Conservation (phyloP, 2,797 vertebrate genomes). For the Eptatretus atami region DNA sequence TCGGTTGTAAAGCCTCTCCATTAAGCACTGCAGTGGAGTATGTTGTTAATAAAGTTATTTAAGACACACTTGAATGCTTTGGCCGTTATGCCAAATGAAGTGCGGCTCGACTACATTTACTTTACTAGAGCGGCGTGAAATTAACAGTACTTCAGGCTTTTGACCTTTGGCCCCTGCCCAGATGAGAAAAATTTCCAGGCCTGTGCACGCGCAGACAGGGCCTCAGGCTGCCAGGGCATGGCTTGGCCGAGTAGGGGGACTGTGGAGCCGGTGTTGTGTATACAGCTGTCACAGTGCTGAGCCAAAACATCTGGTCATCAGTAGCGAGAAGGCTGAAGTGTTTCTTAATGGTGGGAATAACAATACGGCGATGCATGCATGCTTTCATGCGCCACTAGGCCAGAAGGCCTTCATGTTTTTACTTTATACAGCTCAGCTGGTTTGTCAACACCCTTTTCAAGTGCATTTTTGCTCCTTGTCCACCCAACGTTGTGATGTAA, state of each 20-base stretch:
- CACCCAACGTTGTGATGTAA: too few species aligned
- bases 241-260: neutral
- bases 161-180: slow-evolving; percentile 5
- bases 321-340: too few species aligned
- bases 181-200: slow-evolving; percentile 5
- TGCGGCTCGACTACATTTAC: slow-evolving; percentile 4
- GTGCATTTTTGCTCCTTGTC: too few species aligned
- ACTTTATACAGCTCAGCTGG: too few species aligned
- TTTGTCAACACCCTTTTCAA: too few species aligned
- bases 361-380: too few species aligned
- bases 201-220: neutral
- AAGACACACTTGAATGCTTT: slow-evolving; percentile 5
- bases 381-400: too few species aligned
- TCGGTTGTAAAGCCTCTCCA: slow-evolving; percentile 1
- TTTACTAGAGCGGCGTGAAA: slow-evolving; percentile 6
- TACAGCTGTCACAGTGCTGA: neutral
- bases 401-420: too few species aligned
- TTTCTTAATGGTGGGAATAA: too few species aligned
- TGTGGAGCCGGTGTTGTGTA: neutral
- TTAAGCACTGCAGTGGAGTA: slow-evolving; percentile 5
- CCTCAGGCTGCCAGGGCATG: neutral
- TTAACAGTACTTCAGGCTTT: slow-evolving; percentile 5
- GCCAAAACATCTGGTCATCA: too few species aligned
- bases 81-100: slow-evolving; percentile 6
- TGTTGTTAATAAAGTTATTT: slow-evolving; percentile 6